Conservation (phyloP, 1,140 invertebrate genomes). For the Halyomorpha halys region DNA sequence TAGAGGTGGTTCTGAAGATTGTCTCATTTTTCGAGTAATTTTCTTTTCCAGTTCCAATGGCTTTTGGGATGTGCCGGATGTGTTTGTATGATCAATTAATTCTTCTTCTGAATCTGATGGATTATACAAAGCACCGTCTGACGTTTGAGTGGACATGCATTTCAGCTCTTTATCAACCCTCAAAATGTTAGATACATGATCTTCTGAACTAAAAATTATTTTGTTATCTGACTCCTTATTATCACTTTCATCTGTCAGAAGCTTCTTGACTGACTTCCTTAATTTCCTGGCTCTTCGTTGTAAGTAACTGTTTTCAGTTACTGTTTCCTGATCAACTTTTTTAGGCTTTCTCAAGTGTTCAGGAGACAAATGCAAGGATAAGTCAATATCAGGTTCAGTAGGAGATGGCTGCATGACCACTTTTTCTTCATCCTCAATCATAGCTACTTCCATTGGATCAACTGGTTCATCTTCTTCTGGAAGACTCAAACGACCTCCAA, state of each 20-base stretch:
- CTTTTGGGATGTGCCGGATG: background rate
- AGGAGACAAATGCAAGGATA: constrained; percentile 4
- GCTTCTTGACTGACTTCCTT: too few relatives aligned
- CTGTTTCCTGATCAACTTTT: background rate
- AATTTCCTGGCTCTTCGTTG: background rate
- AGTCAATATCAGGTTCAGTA: background rate
- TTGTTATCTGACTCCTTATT: too few relatives aligned
- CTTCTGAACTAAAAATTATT: too few relatives aligned
- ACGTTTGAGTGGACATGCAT: too few relatives aligned
- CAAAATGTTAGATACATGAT: too few relatives aligned
- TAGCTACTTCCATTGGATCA: constrained; percentile 6
- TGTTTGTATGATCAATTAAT: background rate
- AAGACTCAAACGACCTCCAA: background rate
- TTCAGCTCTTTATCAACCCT: too few relatives aligned
- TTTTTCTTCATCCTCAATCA: constrained; percentile 7
- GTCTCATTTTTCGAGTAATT: background rate
- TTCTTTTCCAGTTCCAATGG: background rate
- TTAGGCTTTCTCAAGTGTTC: background rate
- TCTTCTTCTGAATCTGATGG: background rate
- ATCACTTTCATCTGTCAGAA: too few relatives aligned
- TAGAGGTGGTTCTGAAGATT: background rate
- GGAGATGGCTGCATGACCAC: background rate
- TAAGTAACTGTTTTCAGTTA: constrained; percentile 4
- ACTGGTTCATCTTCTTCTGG: constrained; percentile 3
- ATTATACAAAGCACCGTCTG: background rate